These are phyloP conservation scores for Cheiracanthium punctorium DNA, from an alignment of 2,888 invertebrate species.

Conservation along the genomic window DNA sequence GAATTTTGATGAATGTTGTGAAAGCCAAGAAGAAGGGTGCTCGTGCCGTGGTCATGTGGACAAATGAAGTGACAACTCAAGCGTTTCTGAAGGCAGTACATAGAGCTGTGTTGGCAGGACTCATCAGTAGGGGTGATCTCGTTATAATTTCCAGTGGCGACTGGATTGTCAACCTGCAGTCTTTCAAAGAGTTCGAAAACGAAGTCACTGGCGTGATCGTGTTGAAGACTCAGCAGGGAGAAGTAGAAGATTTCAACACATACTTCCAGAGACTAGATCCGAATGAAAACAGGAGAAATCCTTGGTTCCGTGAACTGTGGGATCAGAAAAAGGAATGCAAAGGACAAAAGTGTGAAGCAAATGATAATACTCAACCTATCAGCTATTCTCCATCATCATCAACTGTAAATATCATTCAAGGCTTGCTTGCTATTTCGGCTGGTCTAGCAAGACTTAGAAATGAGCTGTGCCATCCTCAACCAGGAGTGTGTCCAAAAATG, in stretches of 20 bases:
- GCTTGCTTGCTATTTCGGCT: conserved; percentile 75
- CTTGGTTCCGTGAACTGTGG: conserved; percentile 77
- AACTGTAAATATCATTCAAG: conserved; percentile 75
- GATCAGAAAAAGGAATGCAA: conserved; percentile 71
- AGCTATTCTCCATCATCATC: conserved; percentile 38
- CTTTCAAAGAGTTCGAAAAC: conserved; percentile 68
- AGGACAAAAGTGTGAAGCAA: conserved; percentile 74
- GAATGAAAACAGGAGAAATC: conserved; percentile 74
- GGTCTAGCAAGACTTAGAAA: conserved; percentile 64
- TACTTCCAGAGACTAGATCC: conserved; percentile 72
- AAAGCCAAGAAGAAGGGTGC: conserved; percentile 65
- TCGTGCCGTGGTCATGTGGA: conserved; percentile 62
- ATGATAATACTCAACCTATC: conserved; percentile 72
- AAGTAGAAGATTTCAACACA: conserved; percentile 72
- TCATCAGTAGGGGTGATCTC: conserved; percentile 52
- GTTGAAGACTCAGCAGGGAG: conserved; percentile 52
- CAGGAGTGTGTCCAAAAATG: conserved; percentile 64
- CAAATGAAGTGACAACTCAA: conserved; percentile 38
- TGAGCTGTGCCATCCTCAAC: conserved; percentile 65
- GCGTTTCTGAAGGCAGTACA: conserved; percentile 57
- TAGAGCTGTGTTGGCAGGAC: conserved; percentile 44
- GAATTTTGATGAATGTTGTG: conserved; percentile 38
- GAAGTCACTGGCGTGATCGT: conserved; percentile 63
- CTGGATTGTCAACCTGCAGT: conserved; percentile 65
- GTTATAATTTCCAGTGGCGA: conserved; percentile 65